Conservation (phyloP, 2,797 vertebrate genomes). For the Halcyon chelicuti region DNA sequence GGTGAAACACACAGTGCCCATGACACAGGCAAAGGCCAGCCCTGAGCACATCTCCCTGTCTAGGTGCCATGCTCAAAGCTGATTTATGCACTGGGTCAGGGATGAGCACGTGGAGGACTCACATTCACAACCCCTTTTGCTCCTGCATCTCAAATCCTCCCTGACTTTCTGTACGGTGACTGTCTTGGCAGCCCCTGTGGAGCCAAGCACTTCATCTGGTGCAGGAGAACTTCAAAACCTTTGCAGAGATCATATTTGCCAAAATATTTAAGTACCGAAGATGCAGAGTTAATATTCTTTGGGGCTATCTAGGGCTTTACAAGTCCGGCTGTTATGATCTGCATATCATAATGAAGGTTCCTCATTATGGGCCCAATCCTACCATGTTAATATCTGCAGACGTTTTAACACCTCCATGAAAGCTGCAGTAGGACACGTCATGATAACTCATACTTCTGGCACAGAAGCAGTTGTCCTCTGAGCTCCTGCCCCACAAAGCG, state of each 20-base stretch:
- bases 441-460: not conserved
- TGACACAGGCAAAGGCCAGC: not conserved
- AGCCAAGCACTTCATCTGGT: not conserved
- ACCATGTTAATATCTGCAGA: not conserved
- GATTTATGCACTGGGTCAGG: not conserved
- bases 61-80: rapidly evolving
- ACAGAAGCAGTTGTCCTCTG: not conserved
- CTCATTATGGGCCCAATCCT: not conserved
- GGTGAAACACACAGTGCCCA: rapidly evolving
- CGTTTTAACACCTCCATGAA: not conserved
- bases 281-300: not conserved
- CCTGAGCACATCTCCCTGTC: rapidly evolving
- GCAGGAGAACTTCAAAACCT: not conserved
- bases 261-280: not conserved
- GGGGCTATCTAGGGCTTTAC: not conserved
- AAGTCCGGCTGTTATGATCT: not conserved
- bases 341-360: not conserved
- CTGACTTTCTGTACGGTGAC: rapidly evolving
- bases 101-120: rapidly evolving
- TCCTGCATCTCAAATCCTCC: not conserved
- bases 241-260: not conserved
- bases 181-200: rapidly evolving
- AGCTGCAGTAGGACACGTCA: not conserved
- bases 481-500: not conserved
- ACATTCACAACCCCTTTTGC: rapidly evolving